A percentile compares a stretch with the other conserved stretches of the same genome.
phyloP scores from a whole-genome alignment of 2,113 vertebrate species.

The Vombatus ursinus region DNA sequence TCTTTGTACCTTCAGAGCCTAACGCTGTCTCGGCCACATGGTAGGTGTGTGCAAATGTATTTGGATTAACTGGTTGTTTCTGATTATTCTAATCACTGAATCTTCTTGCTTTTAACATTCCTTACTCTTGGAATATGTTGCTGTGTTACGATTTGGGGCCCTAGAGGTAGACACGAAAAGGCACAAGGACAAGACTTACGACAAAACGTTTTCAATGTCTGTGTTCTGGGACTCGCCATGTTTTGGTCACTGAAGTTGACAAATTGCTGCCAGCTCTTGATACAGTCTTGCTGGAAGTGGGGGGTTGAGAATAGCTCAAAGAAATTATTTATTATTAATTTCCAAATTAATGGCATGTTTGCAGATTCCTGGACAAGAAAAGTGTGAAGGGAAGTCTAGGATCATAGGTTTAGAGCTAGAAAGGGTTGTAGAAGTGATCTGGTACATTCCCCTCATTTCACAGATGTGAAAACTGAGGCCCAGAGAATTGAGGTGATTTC shows the following conservation, averaged over 20 bases:
- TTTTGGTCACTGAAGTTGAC: not conserved
- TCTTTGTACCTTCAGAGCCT: not conserved
- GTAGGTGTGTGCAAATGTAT: not conserved
- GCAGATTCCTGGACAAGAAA: not conserved
- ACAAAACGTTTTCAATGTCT: not conserved
- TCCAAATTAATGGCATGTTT: not conserved
- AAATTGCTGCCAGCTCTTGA: not conserved
- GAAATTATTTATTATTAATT: not conserved
- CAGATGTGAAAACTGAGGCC: not conserved
- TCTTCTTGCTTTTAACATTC: constrained; percentile 6
- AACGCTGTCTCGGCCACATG: not conserved
- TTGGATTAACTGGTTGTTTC: not conserved
- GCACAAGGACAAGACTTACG: constrained; percentile 14
- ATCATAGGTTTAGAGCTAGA: not conserved
- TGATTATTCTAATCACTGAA: constrained; percentile 13
- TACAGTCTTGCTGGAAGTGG: not conserved
- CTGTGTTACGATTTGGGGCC: not conserved
- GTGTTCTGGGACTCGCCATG: constrained; percentile 27
- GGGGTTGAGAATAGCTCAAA: not conserved
- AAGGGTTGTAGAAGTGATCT: not conserved
- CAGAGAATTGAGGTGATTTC: not conserved
- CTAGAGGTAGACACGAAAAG: constrained; percentile 29
- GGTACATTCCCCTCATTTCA: not conserved
- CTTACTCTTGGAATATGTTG: not conserved
- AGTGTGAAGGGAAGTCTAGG: not conserved